Base-by-base conservation (phyloP, 1,140 invertebrate species). In the Hydropsyche tenuis region DNA sequence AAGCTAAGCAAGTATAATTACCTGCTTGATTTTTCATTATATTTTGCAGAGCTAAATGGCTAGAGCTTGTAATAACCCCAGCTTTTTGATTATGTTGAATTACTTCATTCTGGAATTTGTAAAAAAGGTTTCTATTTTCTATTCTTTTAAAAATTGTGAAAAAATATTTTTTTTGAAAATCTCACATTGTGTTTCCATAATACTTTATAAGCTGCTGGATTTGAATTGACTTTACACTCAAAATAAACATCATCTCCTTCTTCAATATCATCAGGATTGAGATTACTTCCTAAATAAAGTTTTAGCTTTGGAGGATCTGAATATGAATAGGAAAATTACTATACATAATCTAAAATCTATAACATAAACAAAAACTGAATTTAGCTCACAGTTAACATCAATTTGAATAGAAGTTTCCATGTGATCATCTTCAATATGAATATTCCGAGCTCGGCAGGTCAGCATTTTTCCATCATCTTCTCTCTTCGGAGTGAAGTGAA, bases 161-260 rank as follows among this genome's bases (percentile, higher is more conserved):
- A 37, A 37, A n/a, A n/a, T n/a, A n/a, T n/a, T n/a, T n/a, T n/a
- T n/a, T n/a, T 37, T 37, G 9, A 37, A 3, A 37, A 73, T 93
- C 92, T 94, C 86, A 96, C 95, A 82, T 96, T 94, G 84, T 96
- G 94, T 80, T 93, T 93, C 94, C 94, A 96, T 46, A 93, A 87
- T 76, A 96, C 91, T 90, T 95, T 95, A 81, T 94, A 94, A 78
- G 93, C 91, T 53, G 86, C 85, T 6, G 94, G 94, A 86, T 96
- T 96, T 71, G 94, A 91, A 80, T 90, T 88, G 72, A 96, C 91
- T 81, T 92, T 91, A 83, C 94, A 96, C 82, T 93, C 93, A 81
- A 96, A 95, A 81, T 96, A 96, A 66, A 95, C 94, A 84, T 96
- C 93, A 80, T 95, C 92, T 48, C 92, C 93, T 85, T 96, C 94